Conservation (phyloP, 2,113 vertebrate genomes). For the Empidonax alnorum region DNA sequence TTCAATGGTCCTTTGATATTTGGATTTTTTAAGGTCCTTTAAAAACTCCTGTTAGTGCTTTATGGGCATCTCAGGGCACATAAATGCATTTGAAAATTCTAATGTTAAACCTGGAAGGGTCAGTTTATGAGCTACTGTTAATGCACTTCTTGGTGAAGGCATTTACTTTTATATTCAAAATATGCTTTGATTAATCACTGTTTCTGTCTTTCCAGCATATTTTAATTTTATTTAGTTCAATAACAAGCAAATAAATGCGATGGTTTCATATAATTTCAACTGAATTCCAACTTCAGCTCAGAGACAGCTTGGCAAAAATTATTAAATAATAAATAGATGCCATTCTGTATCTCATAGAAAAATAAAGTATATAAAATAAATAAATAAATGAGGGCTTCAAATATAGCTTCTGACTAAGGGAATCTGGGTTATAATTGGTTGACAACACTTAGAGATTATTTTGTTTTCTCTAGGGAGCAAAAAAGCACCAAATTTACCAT, state of each 20-base stretch:
- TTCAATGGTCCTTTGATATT: neutral
- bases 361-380: neutral
- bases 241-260: neutral
- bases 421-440: neutral
- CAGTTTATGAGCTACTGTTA: neutral
- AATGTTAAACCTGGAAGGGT: neutral
- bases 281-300: neutral
- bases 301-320: neutral
- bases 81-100: neutral
- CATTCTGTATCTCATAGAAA: neutral
- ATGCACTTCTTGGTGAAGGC: neutral
- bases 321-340: neutral
- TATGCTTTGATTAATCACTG: neutral
- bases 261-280: neutral
- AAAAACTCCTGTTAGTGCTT: neutral
- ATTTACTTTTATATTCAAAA: neutral
- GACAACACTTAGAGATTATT: neutral
- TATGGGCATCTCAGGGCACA: neutral
- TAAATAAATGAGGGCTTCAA: neutral
- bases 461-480: neutral
- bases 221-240: neutral
- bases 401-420: neutral
- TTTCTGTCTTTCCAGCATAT: neutral
- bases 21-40: neutral
- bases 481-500: neutral